A percentile compares a stretch with the other conserved stretches of the same genome.
phyloP scores from a whole-genome alignment of 2,797 vertebrate species.

The Diplodus sargus region DNA sequence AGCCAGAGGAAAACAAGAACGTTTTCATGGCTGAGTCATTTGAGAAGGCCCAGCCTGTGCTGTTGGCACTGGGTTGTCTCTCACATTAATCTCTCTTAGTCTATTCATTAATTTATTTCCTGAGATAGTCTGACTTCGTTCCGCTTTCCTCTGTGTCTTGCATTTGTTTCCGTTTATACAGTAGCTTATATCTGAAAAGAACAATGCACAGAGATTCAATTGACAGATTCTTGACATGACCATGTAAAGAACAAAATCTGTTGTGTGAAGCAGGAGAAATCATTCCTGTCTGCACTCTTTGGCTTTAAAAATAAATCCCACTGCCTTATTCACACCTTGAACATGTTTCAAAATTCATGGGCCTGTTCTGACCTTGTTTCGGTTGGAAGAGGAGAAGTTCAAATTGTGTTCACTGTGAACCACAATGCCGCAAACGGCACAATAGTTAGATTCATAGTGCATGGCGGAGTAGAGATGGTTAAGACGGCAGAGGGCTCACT shows the following conservation, averaged over 20 bases:
- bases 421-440: constrained; percentile 20
- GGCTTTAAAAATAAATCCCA: constrained; percentile 32
- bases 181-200: constrained; percentile 10
- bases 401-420: constrained; percentile 35
- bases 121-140: not conserved
- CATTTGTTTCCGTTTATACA: not conserved
- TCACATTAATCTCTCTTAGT: constrained; percentile 45
- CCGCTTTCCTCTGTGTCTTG: not conserved
- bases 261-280: constrained; percentile 13
- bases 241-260: constrained; percentile 8
- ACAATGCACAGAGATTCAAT: not conserved
- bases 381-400: constrained; percentile 39
- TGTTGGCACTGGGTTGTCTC: constrained; percentile 38
- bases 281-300: not conserved
- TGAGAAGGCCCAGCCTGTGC: constrained; percentile 36
- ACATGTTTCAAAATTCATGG: constrained; percentile 45
- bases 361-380: constrained; percentile 34
- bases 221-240: not conserved
- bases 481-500: not conserved
- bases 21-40: constrained; percentile 68
- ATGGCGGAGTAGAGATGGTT: constrained; percentile 8
- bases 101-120: constrained; percentile 36
- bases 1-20: constrained; percentile 66
- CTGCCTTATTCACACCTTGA: constrained; percentile 29
- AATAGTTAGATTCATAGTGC: constrained; percentile 36